These are phyloP conservation scores for Phoenoteleia sp. DNA, from an alignment of 2,888 invertebrate genomes.

Conservation along the genomic window DNA sequence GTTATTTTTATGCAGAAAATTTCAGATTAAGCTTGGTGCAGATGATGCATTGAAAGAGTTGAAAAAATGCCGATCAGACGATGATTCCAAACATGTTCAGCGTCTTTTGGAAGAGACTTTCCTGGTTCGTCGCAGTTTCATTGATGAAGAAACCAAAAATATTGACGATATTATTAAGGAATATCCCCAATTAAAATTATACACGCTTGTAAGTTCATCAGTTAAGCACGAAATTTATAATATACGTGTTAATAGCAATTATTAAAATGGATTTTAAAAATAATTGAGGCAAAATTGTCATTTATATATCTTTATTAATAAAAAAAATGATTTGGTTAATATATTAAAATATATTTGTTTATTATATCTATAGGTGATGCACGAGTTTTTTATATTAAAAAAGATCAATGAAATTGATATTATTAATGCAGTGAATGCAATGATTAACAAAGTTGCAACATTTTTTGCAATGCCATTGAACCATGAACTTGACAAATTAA, in stretches of 20 bases:
- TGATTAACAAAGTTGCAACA: background rate
- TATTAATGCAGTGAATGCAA: background rate
- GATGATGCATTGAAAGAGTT: constrained; percentile 2
- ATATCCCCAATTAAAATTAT: constrained; percentile 23
- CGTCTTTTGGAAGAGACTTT: background rate
- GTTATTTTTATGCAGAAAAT: background rate
- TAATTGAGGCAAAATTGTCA: too few species aligned
- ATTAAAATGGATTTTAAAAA: too few species aligned
- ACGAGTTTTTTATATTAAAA: background rate
- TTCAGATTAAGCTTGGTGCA: background rate
- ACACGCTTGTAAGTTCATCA: constrained; percentile 9
- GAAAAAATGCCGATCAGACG: background rate
- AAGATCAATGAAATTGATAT: background rate
- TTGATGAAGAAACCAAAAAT: background rate
- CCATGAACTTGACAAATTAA: constrained; percentile 1
- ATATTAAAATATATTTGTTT: too few species aligned
- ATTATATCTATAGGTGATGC: background rate
- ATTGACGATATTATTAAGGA: background rate
- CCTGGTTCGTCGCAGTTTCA: background rate
- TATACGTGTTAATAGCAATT: too few species aligned
- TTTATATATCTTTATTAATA: too few species aligned
- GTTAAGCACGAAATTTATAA: too few species aligned
- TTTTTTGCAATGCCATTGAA: background rate
- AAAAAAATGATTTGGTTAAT: too few species aligned
- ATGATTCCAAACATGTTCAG: background rate